These are phyloP conservation scores for Arctia plantaginis DNA, from an alignment of 2,888 invertebrate genomes.

Conservation along the genomic window DNA sequence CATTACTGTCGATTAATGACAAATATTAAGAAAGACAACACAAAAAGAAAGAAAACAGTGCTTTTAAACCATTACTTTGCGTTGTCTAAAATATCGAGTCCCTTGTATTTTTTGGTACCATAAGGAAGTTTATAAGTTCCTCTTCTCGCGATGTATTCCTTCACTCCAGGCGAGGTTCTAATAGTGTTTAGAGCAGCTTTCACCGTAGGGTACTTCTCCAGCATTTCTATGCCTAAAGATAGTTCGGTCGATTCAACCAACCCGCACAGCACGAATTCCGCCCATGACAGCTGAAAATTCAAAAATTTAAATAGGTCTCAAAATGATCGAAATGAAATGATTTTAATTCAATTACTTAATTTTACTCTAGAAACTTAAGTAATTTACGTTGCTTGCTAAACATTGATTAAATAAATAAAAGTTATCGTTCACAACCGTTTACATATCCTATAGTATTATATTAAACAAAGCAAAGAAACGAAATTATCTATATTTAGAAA, in stretches of 20 bases:
- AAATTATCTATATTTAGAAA: too few species aligned
- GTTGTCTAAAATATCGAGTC: constrained; percentile 2
- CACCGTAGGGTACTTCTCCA: constrained; percentile 69
- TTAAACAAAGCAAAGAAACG: too few species aligned
- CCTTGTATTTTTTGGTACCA: constrained; percentile 8
- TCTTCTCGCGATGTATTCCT: constrained; percentile 69
- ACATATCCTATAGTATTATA: not conserved
- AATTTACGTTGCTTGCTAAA: too few species aligned
- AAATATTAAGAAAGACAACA: not conserved
- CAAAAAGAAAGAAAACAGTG: not conserved
- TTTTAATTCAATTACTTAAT: too few species aligned
- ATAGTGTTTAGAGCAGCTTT: constrained; percentile 61
- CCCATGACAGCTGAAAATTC: constrained; percentile 72
- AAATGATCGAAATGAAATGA: not conserved
- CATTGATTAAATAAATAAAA: too few species aligned
- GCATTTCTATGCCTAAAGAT: constrained; percentile 60
- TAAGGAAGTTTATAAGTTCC: constrained; percentile 50
- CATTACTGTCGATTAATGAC: not conserved
- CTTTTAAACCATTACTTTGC: not conserved
- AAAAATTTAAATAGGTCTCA: not conserved
- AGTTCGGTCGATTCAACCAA: constrained; percentile 68
- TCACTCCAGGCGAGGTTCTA: constrained; percentile 67
- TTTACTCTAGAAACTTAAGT: not conserved
- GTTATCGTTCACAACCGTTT: not conserved
- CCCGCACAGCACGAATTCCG: constrained; percentile 73